Evolutionary conservation across 2,797 vertebrate genomes (phyloP).

Genomic region (Chloroceryle amazona): DNA sequence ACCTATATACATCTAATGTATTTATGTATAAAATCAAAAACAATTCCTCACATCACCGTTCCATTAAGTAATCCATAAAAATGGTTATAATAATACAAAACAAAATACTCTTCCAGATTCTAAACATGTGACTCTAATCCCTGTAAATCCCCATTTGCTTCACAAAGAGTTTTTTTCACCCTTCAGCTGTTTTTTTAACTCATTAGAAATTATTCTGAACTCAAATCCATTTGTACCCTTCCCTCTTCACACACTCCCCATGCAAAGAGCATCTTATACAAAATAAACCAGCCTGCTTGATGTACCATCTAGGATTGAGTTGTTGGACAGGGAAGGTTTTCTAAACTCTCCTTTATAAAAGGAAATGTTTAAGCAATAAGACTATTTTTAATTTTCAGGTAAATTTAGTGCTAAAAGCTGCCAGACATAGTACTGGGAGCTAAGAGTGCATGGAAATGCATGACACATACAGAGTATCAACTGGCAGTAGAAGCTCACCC

Average conservation of each 20-base stretch:
- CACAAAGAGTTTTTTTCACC: constrained; percentile 50
- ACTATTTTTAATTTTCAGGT: background rate
- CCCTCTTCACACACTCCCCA: background rate
- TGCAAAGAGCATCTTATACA: background rate
- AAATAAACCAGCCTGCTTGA: background rate
- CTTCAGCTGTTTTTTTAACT: constrained; percentile 8
- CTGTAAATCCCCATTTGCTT: constrained; percentile 43
- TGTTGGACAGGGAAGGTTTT: background rate
- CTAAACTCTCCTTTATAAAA: background rate
- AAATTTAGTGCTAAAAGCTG: constrained; percentile 13
- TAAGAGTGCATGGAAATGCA: background rate
- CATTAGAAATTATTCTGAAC: constrained; percentile 11
- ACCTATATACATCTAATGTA: background rate
- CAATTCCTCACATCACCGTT: background rate
- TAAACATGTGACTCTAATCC: constrained; percentile 46
- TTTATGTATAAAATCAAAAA: constrained; percentile 21
- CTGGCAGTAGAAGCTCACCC: background rate
- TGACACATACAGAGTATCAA: background rate
- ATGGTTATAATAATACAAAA: constrained; percentile 23
- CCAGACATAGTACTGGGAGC: background rate
- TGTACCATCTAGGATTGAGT: background rate
- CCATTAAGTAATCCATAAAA: constrained; percentile 40
- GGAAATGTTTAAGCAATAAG: constrained; percentile 26
- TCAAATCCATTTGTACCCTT: constrained; percentile 40
- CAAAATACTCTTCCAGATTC: constrained; percentile 42